Evolutionary conservation across 2,888 invertebrate genomes (phyloP), one percentile per base, ranked within the genome.

Genomic region (Eubasilissa splendida): DNA sequence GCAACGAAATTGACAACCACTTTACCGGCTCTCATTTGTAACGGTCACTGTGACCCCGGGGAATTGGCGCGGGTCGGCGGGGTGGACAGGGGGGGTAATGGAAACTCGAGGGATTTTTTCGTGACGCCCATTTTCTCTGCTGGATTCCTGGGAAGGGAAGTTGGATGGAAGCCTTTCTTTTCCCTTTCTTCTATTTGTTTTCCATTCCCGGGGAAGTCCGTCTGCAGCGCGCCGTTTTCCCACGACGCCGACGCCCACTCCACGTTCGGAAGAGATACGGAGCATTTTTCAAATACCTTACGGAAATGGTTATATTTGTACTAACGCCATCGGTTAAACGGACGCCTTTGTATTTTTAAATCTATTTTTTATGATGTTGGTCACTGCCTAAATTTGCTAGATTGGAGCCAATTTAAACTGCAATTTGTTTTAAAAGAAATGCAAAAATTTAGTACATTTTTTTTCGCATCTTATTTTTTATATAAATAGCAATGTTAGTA

Each of bases 71-170:
- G 10, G 73, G 22, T 74, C 11, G 60, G 52, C 33, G 59, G 59
- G 75, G 8, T 59, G 59, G 59, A n/a, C 53, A 54, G 79, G 58
- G 79, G 53, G 59, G 63, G 79, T 83, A 83, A 83, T 83, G 83
- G 83, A 83, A 83, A 80, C 80, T 80, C 80, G 63, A 63, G 76
- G 80, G 80, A 82, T 82, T 82, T 82, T 80, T 80, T 80, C 78
- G 56, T 52, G 74, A 70, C 53, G 75, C 68, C 42, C 58, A 14
- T 76, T 58, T 53, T 65, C 65, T 76, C 66, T n/a, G 33, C 54
- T 14, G 56, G 66, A 66, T 42, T n/a, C 14, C 31, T 3, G 10
- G 76, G 79, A 68, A 75, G 58, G 33, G 58, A 66, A 12, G 68
- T 71, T 66, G 59, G 60, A 60, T 52, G 70, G 78, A 70, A 58